Percentiles rank a stretch among this genome's conserved stretches.
phyloP scores from a whole-genome alignment of 2,888 invertebrate genomes.

The Tillus elongatus region DNA sequence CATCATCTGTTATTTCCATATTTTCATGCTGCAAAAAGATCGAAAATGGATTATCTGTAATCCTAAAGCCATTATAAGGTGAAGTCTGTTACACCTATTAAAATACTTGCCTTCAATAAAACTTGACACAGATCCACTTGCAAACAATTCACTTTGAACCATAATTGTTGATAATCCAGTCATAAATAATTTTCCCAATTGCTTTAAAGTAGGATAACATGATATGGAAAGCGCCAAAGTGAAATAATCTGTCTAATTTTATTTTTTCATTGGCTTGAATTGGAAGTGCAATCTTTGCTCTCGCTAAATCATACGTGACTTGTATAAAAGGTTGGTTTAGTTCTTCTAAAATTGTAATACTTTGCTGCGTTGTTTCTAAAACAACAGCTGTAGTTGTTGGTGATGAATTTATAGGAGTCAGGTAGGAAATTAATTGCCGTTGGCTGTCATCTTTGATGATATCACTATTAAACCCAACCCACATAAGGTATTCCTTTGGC shows the following conservation, averaged over 20 bases:
- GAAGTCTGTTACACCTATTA: constrained; percentile 10
- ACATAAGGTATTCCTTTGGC: constrained; percentile 20
- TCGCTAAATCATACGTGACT: constrained; percentile 23
- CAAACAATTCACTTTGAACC: constrained; percentile 8
- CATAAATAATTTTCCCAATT: constrained; percentile 9
- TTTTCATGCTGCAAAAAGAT: too few species aligned
- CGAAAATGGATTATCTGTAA: too few species aligned
- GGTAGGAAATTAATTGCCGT: constrained; percentile 21
- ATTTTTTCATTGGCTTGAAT: constrained; percentile 3
- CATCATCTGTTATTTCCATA: background rate
- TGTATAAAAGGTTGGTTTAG: constrained; percentile 19
- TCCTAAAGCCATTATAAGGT: constrained; percentile 8
- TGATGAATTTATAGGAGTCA: constrained; percentile 28
- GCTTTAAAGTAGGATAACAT: constrained; percentile 8
- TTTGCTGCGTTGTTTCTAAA: constrained; percentile 23
- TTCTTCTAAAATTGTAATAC: constrained; percentile 22
- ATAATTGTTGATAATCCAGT: constrained; percentile 7
- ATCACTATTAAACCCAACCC: constrained; percentile 20
- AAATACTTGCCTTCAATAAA: constrained; percentile 9
- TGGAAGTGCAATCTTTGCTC: background rate
- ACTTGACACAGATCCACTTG: constrained; percentile 9
- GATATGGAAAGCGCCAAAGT: constrained; percentile 11
- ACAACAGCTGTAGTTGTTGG: constrained; percentile 27
- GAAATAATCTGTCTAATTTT: constrained; percentile 8
- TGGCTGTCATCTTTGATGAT: constrained; percentile 11